These are phyloP conservation scores for Crocallis elinguaria DNA, from an alignment of 2,888 invertebrate species.

Conservation along the genomic window DNA sequence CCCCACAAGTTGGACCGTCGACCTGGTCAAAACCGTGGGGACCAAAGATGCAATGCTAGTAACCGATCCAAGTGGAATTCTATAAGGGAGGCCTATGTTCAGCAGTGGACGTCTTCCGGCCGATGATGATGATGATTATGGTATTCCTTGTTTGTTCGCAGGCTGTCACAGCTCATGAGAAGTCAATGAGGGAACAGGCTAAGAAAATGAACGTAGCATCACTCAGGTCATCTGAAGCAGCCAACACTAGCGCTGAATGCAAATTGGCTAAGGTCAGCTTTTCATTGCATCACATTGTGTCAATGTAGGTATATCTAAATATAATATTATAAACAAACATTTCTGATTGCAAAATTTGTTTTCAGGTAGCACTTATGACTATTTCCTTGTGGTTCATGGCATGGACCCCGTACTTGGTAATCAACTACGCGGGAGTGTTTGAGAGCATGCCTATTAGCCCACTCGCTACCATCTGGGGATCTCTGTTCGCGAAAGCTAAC, in stretches of 20 bases:
- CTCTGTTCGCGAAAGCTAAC: conserved; percentile 96
- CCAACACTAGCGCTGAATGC: conserved; percentile 92
- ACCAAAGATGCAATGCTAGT: no score
- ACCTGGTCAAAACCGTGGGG: no score
- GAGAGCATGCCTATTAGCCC: conserved; percentile 90
- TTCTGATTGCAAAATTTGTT: not conserved
- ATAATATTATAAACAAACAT: not conserved
- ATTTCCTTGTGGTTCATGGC: conserved; percentile 96
- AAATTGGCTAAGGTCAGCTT: conserved; percentile 91
- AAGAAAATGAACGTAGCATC: conserved; percentile 97
- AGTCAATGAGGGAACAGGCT: conserved; percentile 94
- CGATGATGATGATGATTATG: no score
- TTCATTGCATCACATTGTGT: no score
- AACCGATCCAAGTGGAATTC: no score
- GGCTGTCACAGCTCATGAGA: conserved; percentile 94
- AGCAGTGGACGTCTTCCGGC: no score
- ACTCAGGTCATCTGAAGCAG: conserved; percentile 90
- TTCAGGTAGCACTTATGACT: conserved; percentile 93
- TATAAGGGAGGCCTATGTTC: no score
- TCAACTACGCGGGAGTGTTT: conserved; percentile 92
- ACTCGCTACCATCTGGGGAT: conserved; percentile 94
- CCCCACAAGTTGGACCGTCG: no score
- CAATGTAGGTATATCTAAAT: no score
- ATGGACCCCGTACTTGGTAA: conserved; percentile 95
- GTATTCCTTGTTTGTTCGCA: no score